phyloP scores from a whole-genome alignment of 2,113 vertebrate species.

The Ptilonorhynchus violaceus region DNA sequence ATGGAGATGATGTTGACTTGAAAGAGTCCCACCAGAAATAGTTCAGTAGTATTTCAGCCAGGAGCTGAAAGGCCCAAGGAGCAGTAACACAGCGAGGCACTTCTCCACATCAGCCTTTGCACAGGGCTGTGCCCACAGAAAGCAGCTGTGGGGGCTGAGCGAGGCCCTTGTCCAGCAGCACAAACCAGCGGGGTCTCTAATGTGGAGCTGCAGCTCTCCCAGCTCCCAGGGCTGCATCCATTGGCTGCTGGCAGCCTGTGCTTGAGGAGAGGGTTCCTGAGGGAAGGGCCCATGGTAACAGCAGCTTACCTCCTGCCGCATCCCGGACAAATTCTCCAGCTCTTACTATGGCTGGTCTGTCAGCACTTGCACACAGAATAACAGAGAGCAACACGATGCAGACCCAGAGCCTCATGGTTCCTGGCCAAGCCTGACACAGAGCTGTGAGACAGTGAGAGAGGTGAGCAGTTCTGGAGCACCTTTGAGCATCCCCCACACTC shows the following conservation, averaged over 20 bases:
- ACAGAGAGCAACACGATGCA: not conserved
- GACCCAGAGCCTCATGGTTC: constrained; percentile 28
- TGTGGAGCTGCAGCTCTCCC: rapidly evolving
- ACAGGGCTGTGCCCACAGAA: not conserved
- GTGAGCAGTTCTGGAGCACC: not conserved
- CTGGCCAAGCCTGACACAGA: not conserved
- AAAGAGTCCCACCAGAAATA: not conserved
- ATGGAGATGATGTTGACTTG: not conserved
- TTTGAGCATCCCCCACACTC: not conserved
- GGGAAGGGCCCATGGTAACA: not conserved
- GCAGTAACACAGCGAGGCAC: not conserved
- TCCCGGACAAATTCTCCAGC: not conserved
- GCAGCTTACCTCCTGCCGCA: not conserved
- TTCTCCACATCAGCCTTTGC: not conserved
- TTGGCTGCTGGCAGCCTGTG: not conserved
- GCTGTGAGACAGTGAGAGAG: not conserved
- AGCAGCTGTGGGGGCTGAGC: not conserved
- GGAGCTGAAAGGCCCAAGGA: not conserved
- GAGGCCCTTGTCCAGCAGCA: not conserved
- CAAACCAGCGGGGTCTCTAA: not conserved
- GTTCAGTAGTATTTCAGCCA: not conserved
- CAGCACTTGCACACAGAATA: not conserved
- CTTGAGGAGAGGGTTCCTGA: not conserved
- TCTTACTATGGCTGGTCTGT: rapidly evolving
- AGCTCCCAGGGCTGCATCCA: rapidly evolving